Evolutionary conservation across 2,888 invertebrate genomes (phyloP).

Genomic region (Scaptomyza parva): DNA sequence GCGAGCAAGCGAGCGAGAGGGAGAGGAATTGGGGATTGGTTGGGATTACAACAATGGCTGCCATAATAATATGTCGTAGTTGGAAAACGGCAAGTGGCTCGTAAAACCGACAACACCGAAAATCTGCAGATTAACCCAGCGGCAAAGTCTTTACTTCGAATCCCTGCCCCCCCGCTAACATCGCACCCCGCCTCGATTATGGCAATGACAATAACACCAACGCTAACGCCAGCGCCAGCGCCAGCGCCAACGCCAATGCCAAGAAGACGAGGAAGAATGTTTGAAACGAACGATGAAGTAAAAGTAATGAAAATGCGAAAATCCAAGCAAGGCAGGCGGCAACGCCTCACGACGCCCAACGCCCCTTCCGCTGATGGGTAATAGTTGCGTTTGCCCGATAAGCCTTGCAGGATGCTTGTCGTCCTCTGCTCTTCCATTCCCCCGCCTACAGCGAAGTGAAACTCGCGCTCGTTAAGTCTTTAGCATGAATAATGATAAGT

Average conservation of each 20-base stretch:
- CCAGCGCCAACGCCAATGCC: constrained; percentile 57
- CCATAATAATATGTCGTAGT: constrained; percentile 70
- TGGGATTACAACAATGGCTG: constrained; percentile 71
- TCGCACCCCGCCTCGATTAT: constrained; percentile 49
- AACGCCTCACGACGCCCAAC: constrained; percentile 36
- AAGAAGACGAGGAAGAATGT: constrained; percentile 29
- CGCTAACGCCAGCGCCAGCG: constrained; percentile 59
- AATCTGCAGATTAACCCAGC: constrained; percentile 77
- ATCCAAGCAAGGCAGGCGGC: constrained; percentile 57
- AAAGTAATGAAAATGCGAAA: constrained; percentile 73
- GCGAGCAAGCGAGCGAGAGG: background rate
- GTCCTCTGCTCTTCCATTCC: background rate
- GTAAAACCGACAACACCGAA: constrained; percentile 78
- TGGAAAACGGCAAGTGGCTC: constrained; percentile 75
- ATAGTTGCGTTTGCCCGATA: constrained; percentile 65
- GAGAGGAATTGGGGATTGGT: constrained; percentile 19
- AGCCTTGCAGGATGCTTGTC: constrained; percentile 46
- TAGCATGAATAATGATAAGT: constrained; percentile 80
- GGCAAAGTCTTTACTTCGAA: constrained; percentile 32
- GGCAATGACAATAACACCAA: constrained; percentile 74
- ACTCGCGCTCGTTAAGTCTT: constrained; percentile 77
- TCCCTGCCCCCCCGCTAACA: background rate
- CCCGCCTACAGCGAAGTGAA: constrained; percentile 6
- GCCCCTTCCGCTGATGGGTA: constrained; percentile 52
- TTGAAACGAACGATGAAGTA: constrained; percentile 24